Conservation (phyloP, 1,140 invertebrate genomes). For the Chelonus insularis region DNA sequence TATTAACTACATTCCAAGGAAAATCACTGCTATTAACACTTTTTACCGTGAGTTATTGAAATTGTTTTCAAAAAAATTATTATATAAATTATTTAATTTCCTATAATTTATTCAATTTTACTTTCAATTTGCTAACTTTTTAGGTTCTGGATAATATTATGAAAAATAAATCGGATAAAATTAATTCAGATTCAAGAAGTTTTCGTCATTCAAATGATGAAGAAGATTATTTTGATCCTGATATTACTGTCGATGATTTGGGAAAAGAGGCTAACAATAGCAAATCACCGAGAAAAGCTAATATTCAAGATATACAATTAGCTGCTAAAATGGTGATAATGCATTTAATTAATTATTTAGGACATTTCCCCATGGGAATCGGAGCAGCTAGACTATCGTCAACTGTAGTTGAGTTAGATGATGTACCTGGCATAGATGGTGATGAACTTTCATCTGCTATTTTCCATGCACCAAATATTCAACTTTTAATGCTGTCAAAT, state of each 20-base stretch:
- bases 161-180: conserved; percentile 49
- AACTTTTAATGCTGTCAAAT: conserved; percentile 85
- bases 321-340: conserved; percentile 72
- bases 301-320: conserved; percentile 62
- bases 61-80: not conserved
- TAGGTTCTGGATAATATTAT: conserved; percentile 55
- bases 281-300: conserved; percentile 55
- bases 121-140: too few relatives aligned
- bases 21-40: conserved; percentile 66
- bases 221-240: conserved; percentile 71
- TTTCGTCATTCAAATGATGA: conserved; percentile 45
- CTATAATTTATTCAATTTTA: too few relatives aligned
- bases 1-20: conserved; percentile 57
- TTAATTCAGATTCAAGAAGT: conserved; percentile 38
- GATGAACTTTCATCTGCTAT: conserved; percentile 78
- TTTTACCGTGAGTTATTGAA: conserved; percentile 60
- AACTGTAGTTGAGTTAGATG: conserved; percentile 89
- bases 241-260: conserved; percentile 71
- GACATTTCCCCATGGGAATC: conserved; percentile 87
- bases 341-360: conserved; percentile 84
- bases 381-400: conserved; percentile 83
- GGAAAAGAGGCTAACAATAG: conserved; percentile 56
- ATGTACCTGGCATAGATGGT: conserved; percentile 74
- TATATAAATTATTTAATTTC: too few relatives aligned
- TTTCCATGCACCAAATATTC: conserved; percentile 84